Evolutionary conservation across 2,888 invertebrate species (phyloP).

Genomic region (Morinoia aosen): DNA sequence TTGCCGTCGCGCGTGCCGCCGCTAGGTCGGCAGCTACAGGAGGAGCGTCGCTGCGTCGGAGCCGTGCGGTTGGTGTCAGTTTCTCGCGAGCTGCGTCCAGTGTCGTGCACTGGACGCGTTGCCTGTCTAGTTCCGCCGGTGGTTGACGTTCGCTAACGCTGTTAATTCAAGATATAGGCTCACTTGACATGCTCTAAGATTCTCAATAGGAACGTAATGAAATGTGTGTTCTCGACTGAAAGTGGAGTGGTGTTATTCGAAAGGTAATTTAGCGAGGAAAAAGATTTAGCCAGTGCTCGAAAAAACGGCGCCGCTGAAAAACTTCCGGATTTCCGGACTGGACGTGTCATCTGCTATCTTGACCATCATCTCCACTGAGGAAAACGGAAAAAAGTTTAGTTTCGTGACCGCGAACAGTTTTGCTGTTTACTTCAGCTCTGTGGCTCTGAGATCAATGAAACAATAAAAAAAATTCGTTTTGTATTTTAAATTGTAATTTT

Average conservation of each 20-base stretch:
- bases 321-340: slow-evolving; percentile 43
- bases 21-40: background rate
- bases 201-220: background rate
- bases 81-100: background rate
- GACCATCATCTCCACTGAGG: background rate
- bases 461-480: background rate
- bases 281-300: background rate
- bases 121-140: background rate
- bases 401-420: background rate
- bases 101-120: background rate
- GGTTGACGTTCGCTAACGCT: background rate
- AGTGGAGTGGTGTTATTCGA: background rate
- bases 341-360: slow-evolving; percentile 19
- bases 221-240: background rate
- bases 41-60: background rate
- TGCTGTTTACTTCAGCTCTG: background rate
- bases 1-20: slow-evolving; percentile 27
- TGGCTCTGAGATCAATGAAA: background rate
- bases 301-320: slow-evolving; percentile 5
- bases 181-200: background rate
- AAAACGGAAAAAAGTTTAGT: background rate
- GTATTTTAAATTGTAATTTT: background rate
- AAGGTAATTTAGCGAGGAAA: background rate
- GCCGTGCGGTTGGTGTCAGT: background rate
- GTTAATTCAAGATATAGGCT: background rate